A percentile compares a stretch with the other conserved stretches of the same genome.
phyloP scores from a whole-genome alignment of 2,113 vertebrate species.

The Clinocottus analis region DNA sequence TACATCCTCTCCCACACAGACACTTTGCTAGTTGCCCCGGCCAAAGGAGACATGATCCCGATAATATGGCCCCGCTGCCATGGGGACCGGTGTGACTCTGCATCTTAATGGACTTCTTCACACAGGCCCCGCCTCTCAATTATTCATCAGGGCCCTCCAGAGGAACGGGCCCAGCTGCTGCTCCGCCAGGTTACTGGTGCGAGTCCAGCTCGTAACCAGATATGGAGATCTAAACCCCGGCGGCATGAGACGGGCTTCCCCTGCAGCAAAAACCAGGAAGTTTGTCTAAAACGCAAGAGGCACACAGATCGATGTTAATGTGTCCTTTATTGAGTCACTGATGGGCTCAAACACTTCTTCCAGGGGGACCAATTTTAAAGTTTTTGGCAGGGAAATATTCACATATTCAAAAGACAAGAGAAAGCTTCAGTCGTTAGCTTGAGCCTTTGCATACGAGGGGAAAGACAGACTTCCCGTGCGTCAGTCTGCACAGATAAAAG shows the following conservation, averaged over 20 bases:
- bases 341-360: slow-evolving; percentile 5
- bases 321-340: slow-evolving; percentile 20
- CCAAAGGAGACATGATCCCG: slow-evolving; percentile 54
- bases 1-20: slow-evolving; percentile 1
- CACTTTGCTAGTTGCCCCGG: neutral
- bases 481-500: neutral
- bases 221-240: neutral
- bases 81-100: slow-evolving; percentile 72
- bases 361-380: neutral
- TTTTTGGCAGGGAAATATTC: neutral
- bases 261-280: neutral
- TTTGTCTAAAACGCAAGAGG: slow-evolving; percentile 12
- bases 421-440: neutral
- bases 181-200: slow-evolving; percentile 45
- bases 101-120: slow-evolving; percentile 77
- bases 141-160: slow-evolving; percentile 68
- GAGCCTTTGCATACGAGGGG: neutral
- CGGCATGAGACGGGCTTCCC: neutral
- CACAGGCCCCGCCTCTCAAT: slow-evolving; percentile 71
- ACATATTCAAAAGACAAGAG: neutral
- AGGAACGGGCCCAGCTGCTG: slow-evolving; percentile 37
- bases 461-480: neutral
- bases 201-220: slow-evolving; percentile 43
- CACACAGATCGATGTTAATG: slow-evolving; percentile 26
- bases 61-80: slow-evolving; percentile 64